These are phyloP conservation scores for Drosophila anomalata DNA, from an alignment of 2,888 invertebrate species.

Conservation along the genomic window DNA sequence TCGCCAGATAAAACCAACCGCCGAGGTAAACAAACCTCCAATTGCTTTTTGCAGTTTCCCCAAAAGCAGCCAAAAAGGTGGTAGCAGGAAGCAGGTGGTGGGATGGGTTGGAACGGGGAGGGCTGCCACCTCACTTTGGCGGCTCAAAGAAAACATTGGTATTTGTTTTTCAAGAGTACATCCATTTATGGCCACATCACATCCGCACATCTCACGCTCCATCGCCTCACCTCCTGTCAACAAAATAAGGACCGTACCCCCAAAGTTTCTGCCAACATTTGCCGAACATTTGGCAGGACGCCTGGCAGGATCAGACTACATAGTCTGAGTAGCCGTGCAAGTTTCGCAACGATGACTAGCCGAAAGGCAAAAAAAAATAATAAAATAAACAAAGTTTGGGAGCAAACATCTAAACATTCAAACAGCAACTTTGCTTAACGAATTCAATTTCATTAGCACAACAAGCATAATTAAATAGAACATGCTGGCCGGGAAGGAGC, in stretches of 20 bases:
- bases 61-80: background rate
- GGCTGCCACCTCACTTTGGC: background rate
- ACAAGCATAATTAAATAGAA: slow-evolving; percentile 56
- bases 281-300: background rate
- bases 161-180: slow-evolving; percentile 6
- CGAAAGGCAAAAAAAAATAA: background rate
- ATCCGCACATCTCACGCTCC: slow-evolving; percentile 11
- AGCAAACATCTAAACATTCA: slow-evolving; percentile 1
- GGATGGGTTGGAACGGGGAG: background rate
- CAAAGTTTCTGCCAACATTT: background rate
- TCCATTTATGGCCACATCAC: slow-evolving; percentile 11
- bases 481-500: slow-evolving; percentile 7
- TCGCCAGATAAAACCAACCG: slow-evolving; percentile 10
- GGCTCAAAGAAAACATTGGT: slow-evolving; percentile 3
- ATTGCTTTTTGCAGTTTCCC: slow-evolving; percentile 5
- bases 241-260: slow-evolving; percentile 26
- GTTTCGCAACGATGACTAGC: slow-evolving; percentile 18
- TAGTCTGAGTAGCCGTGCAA: slow-evolving; percentile 23
- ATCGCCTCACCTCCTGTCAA: slow-evolving; percentile 34
- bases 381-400: slow-evolving; percentile 13
- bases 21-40: slow-evolving; percentile 26
- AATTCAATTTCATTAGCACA: slow-evolving; percentile 62
- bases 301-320: background rate
- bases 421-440: slow-evolving; percentile 35
- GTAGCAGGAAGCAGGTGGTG: background rate